Conservation (phyloP, 2,113 vertebrate genomes). For the Numida meleagris region DNA sequence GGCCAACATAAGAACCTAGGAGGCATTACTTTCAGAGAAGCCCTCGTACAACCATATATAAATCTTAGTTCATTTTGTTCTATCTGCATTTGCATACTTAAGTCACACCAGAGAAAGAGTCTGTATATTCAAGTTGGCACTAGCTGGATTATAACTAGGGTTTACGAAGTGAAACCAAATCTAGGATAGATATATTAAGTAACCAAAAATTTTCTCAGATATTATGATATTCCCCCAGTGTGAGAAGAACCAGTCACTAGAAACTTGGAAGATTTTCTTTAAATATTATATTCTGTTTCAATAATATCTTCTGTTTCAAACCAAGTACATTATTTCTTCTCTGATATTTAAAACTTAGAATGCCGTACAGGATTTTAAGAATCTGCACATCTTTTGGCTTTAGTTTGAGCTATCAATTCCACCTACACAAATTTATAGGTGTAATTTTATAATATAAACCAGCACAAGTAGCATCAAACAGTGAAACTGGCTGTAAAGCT, state of each 20-base stretch:
- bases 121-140: not conserved
- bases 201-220: not conserved
- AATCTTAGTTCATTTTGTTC: not conserved
- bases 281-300: not conserved
- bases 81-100: not conserved
- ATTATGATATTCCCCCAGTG: not conserved
- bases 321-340: not conserved
- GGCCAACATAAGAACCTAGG: too few species aligned
- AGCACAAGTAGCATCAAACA: not conserved
- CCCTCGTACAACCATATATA: not conserved
- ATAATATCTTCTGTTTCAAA: not conserved
- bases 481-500: not conserved
- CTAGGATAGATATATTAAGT: not conserved
- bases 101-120: not conserved
- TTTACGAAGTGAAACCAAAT: not conserved
- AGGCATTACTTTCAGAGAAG: not conserved
- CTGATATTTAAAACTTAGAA: not conserved
- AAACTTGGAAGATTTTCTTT: not conserved
- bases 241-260: not conserved
- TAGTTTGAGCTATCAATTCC: not conserved
- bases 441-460: not conserved
- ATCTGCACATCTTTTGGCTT: not conserved
- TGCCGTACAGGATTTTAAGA: not conserved
- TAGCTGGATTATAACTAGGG: not conserved
- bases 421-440: not conserved